Conservation (phyloP, 2,113 vertebrate species). For the Rhineura floridana region DNA sequence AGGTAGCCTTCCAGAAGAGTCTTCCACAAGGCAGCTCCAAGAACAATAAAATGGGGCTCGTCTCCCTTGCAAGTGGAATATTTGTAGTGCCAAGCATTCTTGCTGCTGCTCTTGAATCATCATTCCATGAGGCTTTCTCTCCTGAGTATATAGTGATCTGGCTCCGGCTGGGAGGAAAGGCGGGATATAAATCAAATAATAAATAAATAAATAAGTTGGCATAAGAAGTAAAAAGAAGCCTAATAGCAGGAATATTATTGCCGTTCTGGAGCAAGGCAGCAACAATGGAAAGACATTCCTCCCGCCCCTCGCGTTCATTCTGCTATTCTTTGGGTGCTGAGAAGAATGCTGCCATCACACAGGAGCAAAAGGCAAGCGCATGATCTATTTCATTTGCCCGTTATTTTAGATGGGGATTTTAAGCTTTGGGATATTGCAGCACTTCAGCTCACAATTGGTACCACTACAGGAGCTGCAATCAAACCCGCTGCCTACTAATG, state of each 20-base stretch:
- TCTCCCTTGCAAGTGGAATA: not conserved
- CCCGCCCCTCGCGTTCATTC: not conserved
- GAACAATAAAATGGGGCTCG: not conserved
- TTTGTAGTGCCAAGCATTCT: not conserved
- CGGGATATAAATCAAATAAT: no score
- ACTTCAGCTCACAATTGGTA: not conserved
- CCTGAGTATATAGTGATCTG: not conserved
- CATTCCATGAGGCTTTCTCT: not conserved
- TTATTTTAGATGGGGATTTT: not conserved
- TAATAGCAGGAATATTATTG: not conserved
- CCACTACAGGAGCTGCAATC: not conserved
- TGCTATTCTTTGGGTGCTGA: no score
- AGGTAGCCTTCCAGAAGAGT: not conserved
- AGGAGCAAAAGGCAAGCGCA: not conserved
- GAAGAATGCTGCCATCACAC: not conserved
- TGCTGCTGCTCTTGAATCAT: not conserved
- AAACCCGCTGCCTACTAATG: not conserved
- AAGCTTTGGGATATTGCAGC: rapidly evolving
- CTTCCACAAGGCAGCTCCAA: not conserved
- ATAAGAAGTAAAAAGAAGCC: not conserved
- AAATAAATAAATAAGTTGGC: not conserved
- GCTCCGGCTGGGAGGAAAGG: no score
- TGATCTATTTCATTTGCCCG: not conserved
- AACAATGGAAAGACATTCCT: not conserved
- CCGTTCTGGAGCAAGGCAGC: not conserved